Conservation (phyloP, 2,113 vertebrate species). For the Hemicordylus capensis region DNA sequence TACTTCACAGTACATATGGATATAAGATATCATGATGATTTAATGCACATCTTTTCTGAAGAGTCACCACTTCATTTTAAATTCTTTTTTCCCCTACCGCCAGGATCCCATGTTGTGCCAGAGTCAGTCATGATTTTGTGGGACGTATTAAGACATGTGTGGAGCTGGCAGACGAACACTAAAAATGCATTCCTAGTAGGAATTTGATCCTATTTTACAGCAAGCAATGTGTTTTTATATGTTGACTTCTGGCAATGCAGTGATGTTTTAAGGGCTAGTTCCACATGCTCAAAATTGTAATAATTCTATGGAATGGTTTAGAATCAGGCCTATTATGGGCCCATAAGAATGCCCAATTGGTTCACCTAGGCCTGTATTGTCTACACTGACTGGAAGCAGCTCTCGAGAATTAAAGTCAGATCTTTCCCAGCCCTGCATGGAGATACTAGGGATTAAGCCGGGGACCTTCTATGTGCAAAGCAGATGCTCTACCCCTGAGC, state of each 20-base stretch:
- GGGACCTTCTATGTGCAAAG: too few species aligned
- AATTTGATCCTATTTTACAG: conserved; percentile 14
- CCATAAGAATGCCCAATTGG: too few species aligned
- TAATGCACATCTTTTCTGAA: not conserved
- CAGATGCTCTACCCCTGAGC: too few species aligned
- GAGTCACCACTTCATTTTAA: not conserved
- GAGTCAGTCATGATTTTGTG: not conserved
- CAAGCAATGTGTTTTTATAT: conserved; percentile 18
- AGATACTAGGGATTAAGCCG: too few species aligned
- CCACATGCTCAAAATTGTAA: not conserved
- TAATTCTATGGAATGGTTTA: not conserved
- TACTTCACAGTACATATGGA: not conserved
- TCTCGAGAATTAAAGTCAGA: too few species aligned
- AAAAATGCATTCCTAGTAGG: conserved; percentile 13
- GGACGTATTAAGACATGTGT: not conserved
- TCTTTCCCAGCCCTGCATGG: too few species aligned
- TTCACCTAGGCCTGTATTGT: too few species aligned
- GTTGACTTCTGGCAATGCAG: not conserved
- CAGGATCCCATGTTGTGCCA: not conserved
- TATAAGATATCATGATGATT: not conserved
- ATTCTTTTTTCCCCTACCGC: not conserved
- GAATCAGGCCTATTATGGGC: too few species aligned
- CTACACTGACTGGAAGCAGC: too few species aligned
- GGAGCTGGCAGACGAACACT: not conserved
- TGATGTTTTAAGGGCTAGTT: not conserved